A percentile compares a stretch with the other conserved stretches of the same genome.
phyloP scores from a whole-genome alignment of 2,888 invertebrate genomes.

The Morpho deidamia region DNA sequence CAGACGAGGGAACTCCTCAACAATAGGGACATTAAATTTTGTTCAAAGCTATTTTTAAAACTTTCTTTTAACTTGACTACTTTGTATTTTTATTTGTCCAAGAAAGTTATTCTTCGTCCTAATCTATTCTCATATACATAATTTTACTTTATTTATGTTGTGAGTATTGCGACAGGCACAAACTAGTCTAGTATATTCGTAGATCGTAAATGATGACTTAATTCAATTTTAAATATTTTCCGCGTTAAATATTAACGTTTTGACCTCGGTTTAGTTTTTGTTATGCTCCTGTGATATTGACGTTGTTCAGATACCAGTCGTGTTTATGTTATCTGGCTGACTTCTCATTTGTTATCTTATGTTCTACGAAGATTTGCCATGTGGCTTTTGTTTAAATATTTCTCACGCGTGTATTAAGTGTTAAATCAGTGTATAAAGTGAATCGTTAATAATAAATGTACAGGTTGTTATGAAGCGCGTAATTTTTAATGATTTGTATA shows the following conservation, averaged over 20 bases:
- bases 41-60: too few relatives aligned
- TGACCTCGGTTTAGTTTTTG: conserved; percentile 9
- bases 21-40: too few relatives aligned
- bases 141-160: too few relatives aligned
- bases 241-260: neutral
- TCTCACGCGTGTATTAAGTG: neutral
- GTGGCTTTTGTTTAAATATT: conserved; percentile 4
- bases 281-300: conserved; percentile 2
- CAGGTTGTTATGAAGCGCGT: too few relatives aligned
- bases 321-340: conserved; percentile 3
- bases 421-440: neutral
- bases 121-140: too few relatives aligned
- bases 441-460: too few relatives aligned
- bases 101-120: too few relatives aligned
- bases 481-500: too few relatives aligned
- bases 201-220: neutral
- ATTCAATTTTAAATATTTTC: neutral
- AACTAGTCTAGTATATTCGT: neutral
- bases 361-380: conserved; percentile 2
- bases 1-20: too few relatives aligned
- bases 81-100: too few relatives aligned
- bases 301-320: neutral
- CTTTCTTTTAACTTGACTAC: too few relatives aligned
- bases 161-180: neutral
- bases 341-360: conserved; percentile 10